Evolutionary conservation across 1,140 invertebrate species (phyloP).

Genomic region (Dreissena polymorpha): DNA sequence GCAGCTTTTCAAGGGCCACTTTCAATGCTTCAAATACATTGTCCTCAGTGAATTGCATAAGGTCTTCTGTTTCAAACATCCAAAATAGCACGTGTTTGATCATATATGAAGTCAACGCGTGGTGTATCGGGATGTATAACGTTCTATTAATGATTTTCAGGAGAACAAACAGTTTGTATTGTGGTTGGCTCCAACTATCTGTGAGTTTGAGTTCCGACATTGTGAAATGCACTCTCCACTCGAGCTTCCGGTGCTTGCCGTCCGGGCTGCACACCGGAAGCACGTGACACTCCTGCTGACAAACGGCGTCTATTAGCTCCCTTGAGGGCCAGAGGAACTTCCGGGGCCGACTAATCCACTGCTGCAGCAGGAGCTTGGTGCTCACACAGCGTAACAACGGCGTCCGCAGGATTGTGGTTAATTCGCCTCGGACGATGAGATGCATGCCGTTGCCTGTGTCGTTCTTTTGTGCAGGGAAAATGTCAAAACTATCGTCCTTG

Average conservation of each 20-base stretch:
- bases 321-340: background rate
- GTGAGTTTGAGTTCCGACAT: background rate
- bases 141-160: background rate
- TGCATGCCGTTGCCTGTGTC: background rate
- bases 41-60: background rate
- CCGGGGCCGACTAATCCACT: background rate
- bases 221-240: background rate
- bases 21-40: background rate
- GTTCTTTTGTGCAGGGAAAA: background rate
- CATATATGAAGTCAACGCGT: background rate
- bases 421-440: background rate
- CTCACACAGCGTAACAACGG: background rate
- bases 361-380: background rate
- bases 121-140: background rate
- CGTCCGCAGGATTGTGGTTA: background rate
- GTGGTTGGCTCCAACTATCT: background rate
- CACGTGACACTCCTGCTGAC: background rate
- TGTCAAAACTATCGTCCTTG: background rate
- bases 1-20: background rate
- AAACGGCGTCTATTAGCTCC: background rate
- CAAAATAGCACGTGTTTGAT: background rate
- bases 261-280: background rate
- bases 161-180: background rate
- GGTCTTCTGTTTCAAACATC: background rate
- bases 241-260: background rate